Evolutionary conservation across 2,797 vertebrate species (phyloP).

Genomic region (Macropus fuliginosus): DNA sequence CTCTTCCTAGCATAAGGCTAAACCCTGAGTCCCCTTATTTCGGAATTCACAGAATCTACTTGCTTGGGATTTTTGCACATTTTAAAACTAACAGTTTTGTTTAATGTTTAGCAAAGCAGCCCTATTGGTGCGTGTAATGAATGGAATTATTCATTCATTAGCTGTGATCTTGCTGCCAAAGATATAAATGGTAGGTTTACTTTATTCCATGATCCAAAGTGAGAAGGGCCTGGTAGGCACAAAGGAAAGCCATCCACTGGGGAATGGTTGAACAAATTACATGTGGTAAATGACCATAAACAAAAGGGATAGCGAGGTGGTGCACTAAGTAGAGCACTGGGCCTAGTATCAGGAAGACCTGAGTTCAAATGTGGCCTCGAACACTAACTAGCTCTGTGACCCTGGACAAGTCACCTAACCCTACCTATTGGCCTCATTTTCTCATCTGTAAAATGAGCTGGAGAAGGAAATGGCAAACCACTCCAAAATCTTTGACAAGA

Average conservation of each 20-base stretch:
- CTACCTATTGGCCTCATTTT: background rate
- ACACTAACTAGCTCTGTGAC: background rate
- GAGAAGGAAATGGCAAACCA: too few relatives aligned
- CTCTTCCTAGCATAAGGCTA: background rate
- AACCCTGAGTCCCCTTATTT: background rate
- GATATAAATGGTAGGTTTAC: background rate
- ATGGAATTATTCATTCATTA: background rate
- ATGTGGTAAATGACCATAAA: background rate
- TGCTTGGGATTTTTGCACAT: background rate
- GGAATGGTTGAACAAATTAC: background rate
- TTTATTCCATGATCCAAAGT: background rate
- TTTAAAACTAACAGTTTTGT: background rate
- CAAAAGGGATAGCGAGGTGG: background rate
- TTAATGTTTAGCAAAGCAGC: background rate
- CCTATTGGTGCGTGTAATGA: background rate
- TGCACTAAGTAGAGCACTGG: accelerated
- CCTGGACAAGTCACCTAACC: background rate
- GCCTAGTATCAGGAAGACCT: background rate
- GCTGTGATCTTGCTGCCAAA: background rate
- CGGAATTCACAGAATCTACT: background rate
- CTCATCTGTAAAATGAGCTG: background rate
- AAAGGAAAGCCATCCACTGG: background rate
- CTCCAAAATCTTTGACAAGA: too few relatives aligned
- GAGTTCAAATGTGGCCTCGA: background rate
- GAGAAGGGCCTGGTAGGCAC: background rate